Conservation (phyloP, 2,797 vertebrate genomes). For the Rhynchotus rufescens region DNA sequence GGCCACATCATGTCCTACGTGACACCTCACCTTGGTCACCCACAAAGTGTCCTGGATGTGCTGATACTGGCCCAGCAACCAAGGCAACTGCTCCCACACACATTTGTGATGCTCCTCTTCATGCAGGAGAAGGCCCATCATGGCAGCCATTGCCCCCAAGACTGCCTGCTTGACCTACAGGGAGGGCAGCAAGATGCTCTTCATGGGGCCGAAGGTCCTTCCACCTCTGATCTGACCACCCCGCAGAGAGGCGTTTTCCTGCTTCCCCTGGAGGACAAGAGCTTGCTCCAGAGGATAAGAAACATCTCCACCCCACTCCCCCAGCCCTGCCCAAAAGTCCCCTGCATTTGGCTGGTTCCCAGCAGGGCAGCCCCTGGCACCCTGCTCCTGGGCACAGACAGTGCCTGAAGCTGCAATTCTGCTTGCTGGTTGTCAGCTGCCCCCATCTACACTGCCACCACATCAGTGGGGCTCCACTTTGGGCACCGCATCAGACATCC, state of each 20-base stretch:
- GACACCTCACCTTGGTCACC: neutral
- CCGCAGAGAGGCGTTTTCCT: neutral
- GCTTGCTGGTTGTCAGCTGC: too few relatives aligned
- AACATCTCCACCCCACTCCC: neutral
- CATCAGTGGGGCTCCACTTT: too few relatives aligned
- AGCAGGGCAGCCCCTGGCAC: too few relatives aligned
- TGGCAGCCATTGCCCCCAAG: neutral
- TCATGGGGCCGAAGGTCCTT: neutral
- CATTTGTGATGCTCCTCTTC: neutral
- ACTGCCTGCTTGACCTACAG: neutral
- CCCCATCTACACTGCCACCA: too few relatives aligned
- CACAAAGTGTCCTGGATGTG: neutral
- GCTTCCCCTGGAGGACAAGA: neutral
- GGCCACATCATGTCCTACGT: neutral
- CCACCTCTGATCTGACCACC: neutral
- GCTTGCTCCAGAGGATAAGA: neutral
- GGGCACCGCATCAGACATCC: too few relatives aligned
- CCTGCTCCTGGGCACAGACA: too few relatives aligned
- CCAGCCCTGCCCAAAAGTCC: too few relatives aligned
- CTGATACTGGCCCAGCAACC: neutral
- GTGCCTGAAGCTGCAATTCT: too few relatives aligned
- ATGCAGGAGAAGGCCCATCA: neutral
- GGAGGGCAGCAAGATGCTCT: neutral
- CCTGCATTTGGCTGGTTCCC: too few relatives aligned
- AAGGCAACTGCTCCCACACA: neutral